Evolutionary conservation across 2,888 invertebrate species (phyloP).

Genomic region (Bimastos eiseni): DNA sequence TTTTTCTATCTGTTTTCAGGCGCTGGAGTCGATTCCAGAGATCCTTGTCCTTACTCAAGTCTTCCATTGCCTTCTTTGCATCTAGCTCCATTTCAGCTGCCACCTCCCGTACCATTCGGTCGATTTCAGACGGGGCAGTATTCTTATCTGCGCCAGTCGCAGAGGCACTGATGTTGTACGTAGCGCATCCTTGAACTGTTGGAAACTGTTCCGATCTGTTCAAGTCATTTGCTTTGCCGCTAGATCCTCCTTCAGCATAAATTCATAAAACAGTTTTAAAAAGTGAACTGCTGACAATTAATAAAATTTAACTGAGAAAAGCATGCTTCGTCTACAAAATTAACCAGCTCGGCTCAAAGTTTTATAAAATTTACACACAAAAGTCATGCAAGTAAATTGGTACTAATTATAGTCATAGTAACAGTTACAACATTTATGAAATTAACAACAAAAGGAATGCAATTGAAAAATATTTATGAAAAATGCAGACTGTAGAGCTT

Average conservation of each 20-base stretch:
- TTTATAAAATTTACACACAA: too few species aligned
- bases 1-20: constrained; percentile 41
- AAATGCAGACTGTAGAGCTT: background rate
- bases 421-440: too few species aligned
- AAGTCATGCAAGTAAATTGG: too few species aligned
- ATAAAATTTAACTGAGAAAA: background rate
- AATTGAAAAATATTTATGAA: too few species aligned
- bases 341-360: too few species aligned
- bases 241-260: background rate
- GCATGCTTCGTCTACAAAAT: background rate
- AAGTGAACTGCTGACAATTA: background rate
- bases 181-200: background rate
- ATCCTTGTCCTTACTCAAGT: constrained; percentile 54
- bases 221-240: background rate
- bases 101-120: constrained; percentile 50
- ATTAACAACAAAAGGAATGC: too few species aligned
- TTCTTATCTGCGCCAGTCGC: constrained; percentile 16
- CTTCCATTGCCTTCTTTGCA: constrained; percentile 51
- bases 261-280: background rate
- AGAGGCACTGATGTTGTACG: background rate
- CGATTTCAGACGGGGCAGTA: constrained; percentile 47
- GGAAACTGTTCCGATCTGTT: background rate
- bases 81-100: constrained; percentile 54
- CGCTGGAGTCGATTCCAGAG: constrained; percentile 52
- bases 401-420: too few species aligned